Evolutionary conservation across 2,888 invertebrate species (phyloP), one percentile per base, ranked within the genome.

Genomic region (Eristalis intricaria): DNA sequence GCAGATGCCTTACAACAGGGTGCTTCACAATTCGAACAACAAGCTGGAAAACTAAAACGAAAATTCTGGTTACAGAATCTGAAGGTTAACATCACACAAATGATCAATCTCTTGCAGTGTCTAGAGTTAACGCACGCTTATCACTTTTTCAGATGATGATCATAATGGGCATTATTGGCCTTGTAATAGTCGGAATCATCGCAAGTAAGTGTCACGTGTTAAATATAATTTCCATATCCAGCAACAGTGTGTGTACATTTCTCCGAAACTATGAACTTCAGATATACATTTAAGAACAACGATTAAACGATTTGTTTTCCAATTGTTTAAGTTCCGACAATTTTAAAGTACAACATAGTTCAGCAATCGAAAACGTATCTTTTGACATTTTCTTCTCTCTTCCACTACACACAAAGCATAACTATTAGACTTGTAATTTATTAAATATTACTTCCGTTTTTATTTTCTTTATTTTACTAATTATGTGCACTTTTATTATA

Each of bases 41-140:
- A 98, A 93, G 98, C 99, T 84, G 98, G 98, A 91, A 98, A 98
- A 94, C 95, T 99, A 93, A 99, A 99, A 94, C 95, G 98, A 92
- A 99, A 99, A 94, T 98, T 97, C 93, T 99, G 99, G 99, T 96
- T 98, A 96, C 98, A 99, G 94, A 99, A 99, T 94, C 94, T 98
- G 91, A 99, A 99, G 95, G 96, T 96, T 92, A 35, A 26, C 15
- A 15, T 8, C 22, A 64, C 50, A 8, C 50, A 32, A 32, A 10
- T 3, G 26, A 26, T 5, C 26, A n/a, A 0, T 8, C 4, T 19
- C 4, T 19, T 3, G 0, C 23, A 60, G 26, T 15, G 4, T 4
- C 1, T 10, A 22, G 5, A 32, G 32, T 8, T 32, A 32, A 32
- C 32, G 10, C 32, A 63, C 22, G n/a, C n/a, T 13, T 15, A 5